phyloP scores from a whole-genome alignment of 2,888 invertebrate species.

The Pediacus dermestoides region DNA sequence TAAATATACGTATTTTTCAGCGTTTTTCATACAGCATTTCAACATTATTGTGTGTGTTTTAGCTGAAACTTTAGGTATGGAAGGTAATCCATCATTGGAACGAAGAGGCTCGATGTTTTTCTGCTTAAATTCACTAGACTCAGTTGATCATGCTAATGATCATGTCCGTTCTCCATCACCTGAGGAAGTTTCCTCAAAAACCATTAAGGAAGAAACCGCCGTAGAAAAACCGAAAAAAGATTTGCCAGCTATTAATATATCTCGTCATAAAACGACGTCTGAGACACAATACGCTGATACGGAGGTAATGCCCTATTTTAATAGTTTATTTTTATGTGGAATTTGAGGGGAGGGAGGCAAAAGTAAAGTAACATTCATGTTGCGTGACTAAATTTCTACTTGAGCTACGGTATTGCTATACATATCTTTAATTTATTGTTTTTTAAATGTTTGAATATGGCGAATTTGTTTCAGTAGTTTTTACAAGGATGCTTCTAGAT shows the following conservation, averaged over 20 bases:
- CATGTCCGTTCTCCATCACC: conserved; percentile 50
- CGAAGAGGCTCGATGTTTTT: conserved; percentile 55
- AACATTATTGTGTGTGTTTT: too few species aligned
- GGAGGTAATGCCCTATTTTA: conserved; percentile 34
- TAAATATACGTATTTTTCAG: too few species aligned
- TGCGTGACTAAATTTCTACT: too few species aligned
- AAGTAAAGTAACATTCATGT: too few species aligned
- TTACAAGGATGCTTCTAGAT: too few species aligned
- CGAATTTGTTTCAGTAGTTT: too few species aligned
- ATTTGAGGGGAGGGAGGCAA: too few species aligned
- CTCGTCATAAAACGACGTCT: conserved; percentile 46
- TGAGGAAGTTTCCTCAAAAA: conserved; percentile 41
- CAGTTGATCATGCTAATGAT: conserved; percentile 39
- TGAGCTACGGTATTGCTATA: too few species aligned
- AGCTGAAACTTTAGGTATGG: conserved; percentile 81
- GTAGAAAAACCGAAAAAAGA: conserved; percentile 24
- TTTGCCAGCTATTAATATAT: conserved; percentile 39
- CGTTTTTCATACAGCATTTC: too few species aligned
- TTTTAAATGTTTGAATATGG: too few species aligned
- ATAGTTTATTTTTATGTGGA: too few species aligned
- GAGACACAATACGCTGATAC: conserved; percentile 52
- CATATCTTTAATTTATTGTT: too few species aligned
- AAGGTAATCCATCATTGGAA: conserved; percentile 56
- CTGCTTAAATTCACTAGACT: conserved; percentile 47
- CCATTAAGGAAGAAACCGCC: conserved; percentile 15